Conservation (phyloP, 2,888 invertebrate genomes). For the Cataglyphis rosenhaueri region DNA sequence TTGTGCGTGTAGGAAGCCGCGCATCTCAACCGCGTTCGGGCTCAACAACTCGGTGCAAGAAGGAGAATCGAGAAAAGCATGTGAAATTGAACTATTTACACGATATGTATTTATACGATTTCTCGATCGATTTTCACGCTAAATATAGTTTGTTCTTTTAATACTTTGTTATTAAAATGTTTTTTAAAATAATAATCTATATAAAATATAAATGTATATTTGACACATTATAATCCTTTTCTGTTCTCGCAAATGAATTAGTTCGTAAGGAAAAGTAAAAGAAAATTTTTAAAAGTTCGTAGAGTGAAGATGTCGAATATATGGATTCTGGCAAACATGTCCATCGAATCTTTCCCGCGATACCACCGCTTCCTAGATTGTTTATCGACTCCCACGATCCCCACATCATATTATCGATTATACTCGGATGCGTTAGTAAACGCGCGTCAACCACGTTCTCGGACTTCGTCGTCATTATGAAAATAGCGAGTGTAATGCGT, state of each 20-base stretch:
- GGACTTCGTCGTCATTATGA: slow-evolving; percentile 57
- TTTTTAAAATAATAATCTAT: neutral
- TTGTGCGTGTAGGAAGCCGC: slow-evolving; percentile 79
- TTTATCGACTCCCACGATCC: slow-evolving; percentile 59
- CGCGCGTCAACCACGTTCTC: slow-evolving; percentile 40
- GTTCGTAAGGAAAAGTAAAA: neutral
- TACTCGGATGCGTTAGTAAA: slow-evolving; percentile 61
- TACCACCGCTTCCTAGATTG: slow-evolving; percentile 22
- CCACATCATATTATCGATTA: slow-evolving; percentile 69
- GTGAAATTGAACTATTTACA: slow-evolving; percentile 61
- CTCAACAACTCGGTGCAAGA: slow-evolving; percentile 73
- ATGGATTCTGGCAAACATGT: neutral
- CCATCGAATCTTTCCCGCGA: slow-evolving; percentile 49
- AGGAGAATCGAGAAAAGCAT: slow-evolving; percentile 62
- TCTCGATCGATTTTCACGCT: slow-evolving; percentile 23
- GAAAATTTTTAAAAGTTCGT: slow-evolving; percentile 7
- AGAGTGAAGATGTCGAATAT: neutral
- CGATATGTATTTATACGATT: neutral
- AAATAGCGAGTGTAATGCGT: slow-evolving; percentile 59
- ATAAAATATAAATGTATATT: neutral
- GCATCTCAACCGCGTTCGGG: slow-evolving; percentile 64
- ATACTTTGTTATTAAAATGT: neutral
- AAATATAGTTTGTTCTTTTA: neutral
- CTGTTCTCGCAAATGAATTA: too few relatives aligned
- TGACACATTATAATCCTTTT: neutral